Percentiles rank a stretch among this genome's conserved stretches.
Evolutionary conservation across 2,113 vertebrate genomes (phyloP).

Genomic region (Trematocara nigrifrons): DNA sequence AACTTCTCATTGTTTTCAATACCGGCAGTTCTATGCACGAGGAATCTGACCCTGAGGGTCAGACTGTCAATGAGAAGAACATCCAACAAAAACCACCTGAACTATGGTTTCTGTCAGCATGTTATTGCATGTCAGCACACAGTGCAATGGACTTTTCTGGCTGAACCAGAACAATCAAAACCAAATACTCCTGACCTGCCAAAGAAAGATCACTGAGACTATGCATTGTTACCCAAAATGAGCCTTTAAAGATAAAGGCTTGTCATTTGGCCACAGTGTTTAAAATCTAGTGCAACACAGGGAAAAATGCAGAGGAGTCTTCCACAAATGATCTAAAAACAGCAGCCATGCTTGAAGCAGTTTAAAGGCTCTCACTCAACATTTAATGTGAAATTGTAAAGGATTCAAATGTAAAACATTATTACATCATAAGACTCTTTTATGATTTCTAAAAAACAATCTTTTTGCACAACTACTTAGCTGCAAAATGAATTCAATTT

Average conservation of each 20-base stretch:
- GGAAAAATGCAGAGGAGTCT: accelerated
- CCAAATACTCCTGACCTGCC: not conserved
- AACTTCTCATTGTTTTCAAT: not conserved
- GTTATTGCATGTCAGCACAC: not conserved
- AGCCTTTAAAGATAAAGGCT: not conserved
- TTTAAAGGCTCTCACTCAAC: not conserved
- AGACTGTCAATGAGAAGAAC: not conserved
- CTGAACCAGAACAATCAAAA: not conserved
- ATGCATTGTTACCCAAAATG: not conserved
- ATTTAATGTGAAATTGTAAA: not conserved
- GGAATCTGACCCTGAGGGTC: not conserved
- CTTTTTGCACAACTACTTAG: not conserved
- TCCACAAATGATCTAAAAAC: not conserved
- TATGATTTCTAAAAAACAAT: not conserved
- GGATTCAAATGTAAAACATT: not conserved
- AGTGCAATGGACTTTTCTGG: not conserved
- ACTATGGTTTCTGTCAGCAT: not conserved
- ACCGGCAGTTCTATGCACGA: accelerated
- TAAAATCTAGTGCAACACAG: not conserved
- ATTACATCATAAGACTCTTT: not conserved
- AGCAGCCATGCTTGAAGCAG: not conserved
- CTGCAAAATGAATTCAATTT: not conserved
- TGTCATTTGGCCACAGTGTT: not conserved
- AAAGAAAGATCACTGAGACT: not conserved
- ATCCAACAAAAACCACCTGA: not conserved